Conservation (phyloP, 2,888 invertebrate species). For the Trichogramma dendrolimi region DNA sequence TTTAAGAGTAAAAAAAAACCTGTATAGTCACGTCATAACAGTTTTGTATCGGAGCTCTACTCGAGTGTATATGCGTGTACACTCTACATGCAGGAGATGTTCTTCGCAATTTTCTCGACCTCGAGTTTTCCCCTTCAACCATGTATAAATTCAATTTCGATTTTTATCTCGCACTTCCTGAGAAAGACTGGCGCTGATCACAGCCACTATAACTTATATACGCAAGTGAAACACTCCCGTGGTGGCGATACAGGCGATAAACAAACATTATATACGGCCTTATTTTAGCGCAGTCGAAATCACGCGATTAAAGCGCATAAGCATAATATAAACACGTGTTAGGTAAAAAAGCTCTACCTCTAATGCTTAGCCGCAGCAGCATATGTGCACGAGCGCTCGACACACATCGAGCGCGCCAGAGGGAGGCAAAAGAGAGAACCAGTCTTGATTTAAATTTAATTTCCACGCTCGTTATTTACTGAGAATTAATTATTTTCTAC, state of each 20-base stretch:
- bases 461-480: neutral
- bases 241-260: too few species aligned
- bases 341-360: too few species aligned
- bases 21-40: neutral
- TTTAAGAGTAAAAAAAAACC: constrained; percentile 6
- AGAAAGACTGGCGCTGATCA: constrained; percentile 2
- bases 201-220: neutral
- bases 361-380: too few species aligned
- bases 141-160: constrained; percentile 13
- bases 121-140: neutral
- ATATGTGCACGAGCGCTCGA: too few species aligned
- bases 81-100: too few species aligned
- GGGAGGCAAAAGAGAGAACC: too few species aligned
- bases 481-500: constrained; percentile 7
- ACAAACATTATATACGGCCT: too few species aligned
- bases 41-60: too few species aligned
- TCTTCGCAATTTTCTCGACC: too few species aligned
- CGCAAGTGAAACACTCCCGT: too few species aligned
- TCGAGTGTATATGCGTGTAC: too few species aligned
- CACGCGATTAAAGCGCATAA: constrained; percentile 13
- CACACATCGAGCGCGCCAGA: too few species aligned
- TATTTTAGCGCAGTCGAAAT: constrained; percentile 1
- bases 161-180: neutral
- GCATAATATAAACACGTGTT: neutral
- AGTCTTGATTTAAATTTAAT: constrained; percentile 5